Conservation (phyloP, 2,113 vertebrate genomes). For the Crypturellus undulatus region DNA sequence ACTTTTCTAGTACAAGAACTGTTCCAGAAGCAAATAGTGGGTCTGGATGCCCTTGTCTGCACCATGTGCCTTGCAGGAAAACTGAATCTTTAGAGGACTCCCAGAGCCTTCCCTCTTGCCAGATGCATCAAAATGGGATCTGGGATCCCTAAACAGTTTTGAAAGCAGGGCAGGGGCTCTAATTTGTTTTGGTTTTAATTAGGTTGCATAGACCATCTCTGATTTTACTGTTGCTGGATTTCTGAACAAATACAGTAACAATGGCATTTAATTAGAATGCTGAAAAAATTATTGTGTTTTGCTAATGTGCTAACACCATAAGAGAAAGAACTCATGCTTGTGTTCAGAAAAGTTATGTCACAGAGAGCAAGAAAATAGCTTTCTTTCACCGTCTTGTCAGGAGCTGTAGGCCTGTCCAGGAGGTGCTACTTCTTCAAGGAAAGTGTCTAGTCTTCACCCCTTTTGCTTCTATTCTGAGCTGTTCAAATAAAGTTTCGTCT, state of each 20-base stretch:
- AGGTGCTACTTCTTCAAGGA: neutral
- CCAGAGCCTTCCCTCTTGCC: neutral
- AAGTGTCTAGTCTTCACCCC: neutral
- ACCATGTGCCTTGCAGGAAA: neutral
- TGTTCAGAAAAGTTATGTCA: neutral
- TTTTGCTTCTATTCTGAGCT: neutral
- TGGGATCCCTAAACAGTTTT: neutral
- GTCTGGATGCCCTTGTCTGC: neutral
- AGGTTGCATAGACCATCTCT: neutral
- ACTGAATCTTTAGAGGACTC: neutral
- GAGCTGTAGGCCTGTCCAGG: neutral
- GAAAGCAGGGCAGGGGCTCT: neutral
- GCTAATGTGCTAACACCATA: neutral
- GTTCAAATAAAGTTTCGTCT: neutral
- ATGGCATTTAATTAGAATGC: neutral
- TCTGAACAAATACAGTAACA: neutral
- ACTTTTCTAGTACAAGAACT: too few relatives aligned
- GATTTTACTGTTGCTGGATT: neutral
- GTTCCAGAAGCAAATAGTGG: neutral
- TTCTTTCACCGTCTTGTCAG: neutral
- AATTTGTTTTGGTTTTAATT: neutral
- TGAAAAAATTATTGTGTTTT: neutral
- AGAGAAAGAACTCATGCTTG: neutral
- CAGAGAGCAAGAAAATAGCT: neutral
- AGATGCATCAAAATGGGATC: neutral